Conservation (phyloP, 2,888 invertebrate genomes). For the Cabera pusaria region DNA sequence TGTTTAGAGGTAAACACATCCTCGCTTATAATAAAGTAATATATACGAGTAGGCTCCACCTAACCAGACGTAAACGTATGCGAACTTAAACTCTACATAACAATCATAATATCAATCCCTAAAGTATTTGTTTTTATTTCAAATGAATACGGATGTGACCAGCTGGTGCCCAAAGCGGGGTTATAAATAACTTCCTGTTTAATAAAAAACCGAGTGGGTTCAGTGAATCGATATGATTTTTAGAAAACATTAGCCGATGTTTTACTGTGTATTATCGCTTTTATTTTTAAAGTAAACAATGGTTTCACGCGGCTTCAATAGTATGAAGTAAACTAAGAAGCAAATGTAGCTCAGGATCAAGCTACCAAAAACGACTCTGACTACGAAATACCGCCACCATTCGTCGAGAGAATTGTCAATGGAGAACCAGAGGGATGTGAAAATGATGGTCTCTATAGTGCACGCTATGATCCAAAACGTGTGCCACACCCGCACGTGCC, state of each 20-base stretch:
- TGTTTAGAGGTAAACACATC: slow-evolving; percentile 11
- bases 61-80: slow-evolving; percentile 1
- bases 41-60: not conserved
- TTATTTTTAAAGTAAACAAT: slow-evolving; percentile 65
- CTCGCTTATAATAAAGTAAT: not conserved
- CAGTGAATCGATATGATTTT: slow-evolving; percentile 30
- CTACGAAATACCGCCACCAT: slow-evolving; percentile 88
- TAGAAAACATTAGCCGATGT: slow-evolving; percentile 20
- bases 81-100: slow-evolving; percentile 13
- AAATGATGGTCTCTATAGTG: slow-evolving; percentile 85
- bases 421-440: slow-evolving; percentile 87
- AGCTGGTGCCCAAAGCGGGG: slow-evolving; percentile 35
- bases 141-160: slow-evolving; percentile 42
- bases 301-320: slow-evolving; percentile 85
- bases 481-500: slow-evolving; percentile 88
- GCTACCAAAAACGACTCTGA: slow-evolving; percentile 84
- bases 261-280: slow-evolving; percentile 30
- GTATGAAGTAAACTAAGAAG: slow-evolving; percentile 84
- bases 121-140: slow-evolving; percentile 40
- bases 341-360: slow-evolving; percentile 83
- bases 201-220: slow-evolving; percentile 29
- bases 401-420: slow-evolving; percentile 78
- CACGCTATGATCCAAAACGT: slow-evolving; percentile 86
- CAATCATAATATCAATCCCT: slow-evolving; percentile 22
- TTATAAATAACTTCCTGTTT: slow-evolving; percentile 38